These are phyloP conservation scores for Emmelina monodactyla DNA, from an alignment of 2,888 invertebrate genomes.

Conservation along the genomic window DNA sequence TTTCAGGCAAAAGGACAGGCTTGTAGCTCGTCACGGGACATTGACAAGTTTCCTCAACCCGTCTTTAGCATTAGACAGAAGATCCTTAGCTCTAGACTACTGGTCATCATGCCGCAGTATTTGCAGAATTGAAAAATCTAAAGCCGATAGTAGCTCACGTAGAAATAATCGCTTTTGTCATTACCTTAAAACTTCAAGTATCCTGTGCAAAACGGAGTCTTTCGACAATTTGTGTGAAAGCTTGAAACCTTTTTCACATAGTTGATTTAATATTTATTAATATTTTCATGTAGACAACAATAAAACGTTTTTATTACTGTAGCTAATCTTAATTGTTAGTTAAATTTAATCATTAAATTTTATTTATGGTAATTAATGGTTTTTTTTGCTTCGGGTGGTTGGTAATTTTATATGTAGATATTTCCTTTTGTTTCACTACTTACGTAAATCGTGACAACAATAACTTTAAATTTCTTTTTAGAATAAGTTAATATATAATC, in stretches of 20 bases:
- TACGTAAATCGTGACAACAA: no score
- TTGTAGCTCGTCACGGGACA: conserved; percentile 33
- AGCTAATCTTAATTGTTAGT: no score
- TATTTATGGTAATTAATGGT: no score
- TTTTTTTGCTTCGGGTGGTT: no score
- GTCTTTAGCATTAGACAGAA: conserved; percentile 56
- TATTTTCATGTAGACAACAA: no score
- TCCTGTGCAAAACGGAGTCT: conserved; percentile 52
- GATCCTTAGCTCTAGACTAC: conserved; percentile 71
- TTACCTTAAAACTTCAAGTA: conserved; percentile 71
- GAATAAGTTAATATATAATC: no score
- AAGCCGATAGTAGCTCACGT: conserved; percentile 66
- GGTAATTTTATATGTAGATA: no score
- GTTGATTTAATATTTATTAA: neutral
- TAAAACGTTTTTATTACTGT: no score
- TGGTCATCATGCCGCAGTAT: conserved; percentile 73
- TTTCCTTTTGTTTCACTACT: no score
- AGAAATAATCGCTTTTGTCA: conserved; percentile 80
- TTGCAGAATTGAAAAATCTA: conserved; percentile 71
- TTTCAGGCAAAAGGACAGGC: conserved; percentile 56
- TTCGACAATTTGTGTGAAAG: conserved; percentile 57
- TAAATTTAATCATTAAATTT: no score
- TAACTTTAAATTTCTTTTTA: no score
- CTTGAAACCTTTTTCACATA: conserved; percentile 18
- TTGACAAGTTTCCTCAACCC: conserved; percentile 58